Conservation (phyloP, 2,888 invertebrate genomes). For the Silvanus unidentatus region DNA sequence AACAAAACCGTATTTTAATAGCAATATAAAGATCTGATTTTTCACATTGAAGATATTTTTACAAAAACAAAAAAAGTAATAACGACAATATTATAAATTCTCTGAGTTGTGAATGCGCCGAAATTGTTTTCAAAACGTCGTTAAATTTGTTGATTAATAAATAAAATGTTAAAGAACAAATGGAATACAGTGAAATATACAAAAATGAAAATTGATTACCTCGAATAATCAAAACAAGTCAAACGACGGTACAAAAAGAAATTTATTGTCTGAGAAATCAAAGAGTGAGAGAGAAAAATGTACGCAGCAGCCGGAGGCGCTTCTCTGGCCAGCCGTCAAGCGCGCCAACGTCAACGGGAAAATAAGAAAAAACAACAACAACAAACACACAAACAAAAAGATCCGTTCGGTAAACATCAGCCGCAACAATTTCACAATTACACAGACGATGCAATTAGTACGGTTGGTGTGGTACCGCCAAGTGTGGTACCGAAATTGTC, state of each 20-base stretch:
- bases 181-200: constrained; percentile 25
- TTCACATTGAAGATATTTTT: too few species aligned
- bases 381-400: constrained; percentile 44
- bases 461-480: background rate
- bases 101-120: too few species aligned
- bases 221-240: too few species aligned
- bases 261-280: constrained; percentile 4
- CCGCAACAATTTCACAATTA: constrained; percentile 52
- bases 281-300: constrained; percentile 54
- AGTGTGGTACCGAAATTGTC: constrained; percentile 52
- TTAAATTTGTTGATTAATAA: constrained; percentile 25
- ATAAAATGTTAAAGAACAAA: constrained; percentile 23
- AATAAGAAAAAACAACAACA: constrained; percentile 46
- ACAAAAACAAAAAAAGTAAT: too few species aligned
- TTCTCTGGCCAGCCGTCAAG: constrained; percentile 78
- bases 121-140: constrained; percentile 14
- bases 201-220: constrained; percentile 28
- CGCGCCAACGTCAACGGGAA: constrained; percentile 54
- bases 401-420: constrained; percentile 38
- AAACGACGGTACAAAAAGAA: constrained; percentile 1
- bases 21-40: too few species aligned
- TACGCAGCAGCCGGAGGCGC: constrained; percentile 88
- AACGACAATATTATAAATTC: too few species aligned
- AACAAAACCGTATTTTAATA: too few species aligned
- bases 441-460: constrained; percentile 33